A percentile compares a stretch with the other conserved stretches of the same genome.
phyloP scores from a whole-genome alignment of 2,888 invertebrate species.

The Sinotaia quadrata region DNA sequence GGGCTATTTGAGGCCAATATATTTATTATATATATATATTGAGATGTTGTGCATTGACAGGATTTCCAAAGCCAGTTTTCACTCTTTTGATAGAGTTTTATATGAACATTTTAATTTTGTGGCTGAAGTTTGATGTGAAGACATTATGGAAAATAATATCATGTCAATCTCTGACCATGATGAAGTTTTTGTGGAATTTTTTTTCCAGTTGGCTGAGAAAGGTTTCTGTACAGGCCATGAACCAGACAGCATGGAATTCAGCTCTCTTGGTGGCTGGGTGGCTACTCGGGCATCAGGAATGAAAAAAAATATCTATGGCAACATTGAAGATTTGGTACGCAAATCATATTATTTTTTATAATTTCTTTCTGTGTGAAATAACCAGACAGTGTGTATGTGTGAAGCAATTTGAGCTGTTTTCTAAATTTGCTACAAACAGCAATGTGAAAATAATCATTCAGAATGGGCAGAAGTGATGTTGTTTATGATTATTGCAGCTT shows the following conservation, averaged over 20 bases:
- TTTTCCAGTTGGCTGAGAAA: constrained; percentile 78
- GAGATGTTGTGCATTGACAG: background rate
- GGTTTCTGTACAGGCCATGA: constrained; percentile 94
- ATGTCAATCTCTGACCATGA: too few relatives aligned
- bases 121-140: too few relatives aligned
- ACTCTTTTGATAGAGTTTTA: too few relatives aligned
- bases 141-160: too few relatives aligned
- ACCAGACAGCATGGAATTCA: constrained; percentile 97
- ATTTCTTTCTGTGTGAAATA: background rate
- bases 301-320: constrained; percentile 99
- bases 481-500: constrained; percentile 72
- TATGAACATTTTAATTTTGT: too few relatives aligned
- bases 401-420: background rate
- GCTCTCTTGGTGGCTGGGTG: constrained; percentile 86
- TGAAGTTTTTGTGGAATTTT: too few relatives aligned
- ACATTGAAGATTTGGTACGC: constrained; percentile 89
- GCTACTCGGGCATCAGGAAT: constrained; percentile 98
- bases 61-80: too few relatives aligned
- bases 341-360: background rate
- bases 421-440: too few relatives aligned
- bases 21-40: background rate
- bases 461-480: too few relatives aligned
- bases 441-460: too few relatives aligned
- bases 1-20: background rate
- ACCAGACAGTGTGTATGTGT: background rate